Conservation (phyloP, 2,888 invertebrate genomes). For the Stramonita haemastoma region DNA sequence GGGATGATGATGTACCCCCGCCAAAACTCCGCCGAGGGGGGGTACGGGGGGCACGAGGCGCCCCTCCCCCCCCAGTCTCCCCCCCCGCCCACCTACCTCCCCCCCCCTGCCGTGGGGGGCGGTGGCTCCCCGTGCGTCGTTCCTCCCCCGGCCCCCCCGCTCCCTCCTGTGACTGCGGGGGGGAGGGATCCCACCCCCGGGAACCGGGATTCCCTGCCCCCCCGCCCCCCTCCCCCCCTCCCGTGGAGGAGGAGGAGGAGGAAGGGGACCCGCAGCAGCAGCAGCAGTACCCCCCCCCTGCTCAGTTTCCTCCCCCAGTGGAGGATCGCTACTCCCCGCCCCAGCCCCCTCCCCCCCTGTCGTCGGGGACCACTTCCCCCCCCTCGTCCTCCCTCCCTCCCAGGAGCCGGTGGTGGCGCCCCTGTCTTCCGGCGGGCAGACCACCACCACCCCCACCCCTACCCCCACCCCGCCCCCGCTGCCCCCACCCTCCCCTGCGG, state of each 20-base stretch:
- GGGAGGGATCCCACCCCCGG: background rate
- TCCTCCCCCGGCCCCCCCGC: slow-evolving; percentile 79
- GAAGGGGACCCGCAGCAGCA: background rate
- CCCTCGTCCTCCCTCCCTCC: background rate
- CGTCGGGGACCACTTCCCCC: background rate
- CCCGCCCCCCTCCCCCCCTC: background rate
- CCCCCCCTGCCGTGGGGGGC: slow-evolving; percentile 76
- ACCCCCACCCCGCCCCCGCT: slow-evolving; percentile 30
- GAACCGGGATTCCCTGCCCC: slow-evolving; percentile 6
- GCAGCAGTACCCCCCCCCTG: slow-evolving; percentile 36
- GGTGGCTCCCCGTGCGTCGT: slow-evolving; percentile 85
- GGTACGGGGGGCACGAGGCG: background rate
- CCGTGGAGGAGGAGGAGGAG: background rate
- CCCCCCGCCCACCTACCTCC: slow-evolving; percentile 90
- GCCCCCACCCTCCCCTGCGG: no score
- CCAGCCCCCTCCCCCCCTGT: background rate
- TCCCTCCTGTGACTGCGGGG: slow-evolving; percentile 43
- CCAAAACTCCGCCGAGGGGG: background rate
- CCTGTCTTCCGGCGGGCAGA: background rate
- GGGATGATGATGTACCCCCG: background rate
- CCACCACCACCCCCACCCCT: background rate
- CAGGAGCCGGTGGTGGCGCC: background rate
- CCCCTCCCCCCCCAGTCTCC: background rate
- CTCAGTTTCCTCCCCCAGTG: background rate
- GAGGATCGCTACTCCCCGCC: slow-evolving; percentile 30